Percentiles rank a stretch among this genome's conserved stretches.
Conservation (phyloP, 2,113 vertebrate species). For the Phyllostomus discolor region DNA sequence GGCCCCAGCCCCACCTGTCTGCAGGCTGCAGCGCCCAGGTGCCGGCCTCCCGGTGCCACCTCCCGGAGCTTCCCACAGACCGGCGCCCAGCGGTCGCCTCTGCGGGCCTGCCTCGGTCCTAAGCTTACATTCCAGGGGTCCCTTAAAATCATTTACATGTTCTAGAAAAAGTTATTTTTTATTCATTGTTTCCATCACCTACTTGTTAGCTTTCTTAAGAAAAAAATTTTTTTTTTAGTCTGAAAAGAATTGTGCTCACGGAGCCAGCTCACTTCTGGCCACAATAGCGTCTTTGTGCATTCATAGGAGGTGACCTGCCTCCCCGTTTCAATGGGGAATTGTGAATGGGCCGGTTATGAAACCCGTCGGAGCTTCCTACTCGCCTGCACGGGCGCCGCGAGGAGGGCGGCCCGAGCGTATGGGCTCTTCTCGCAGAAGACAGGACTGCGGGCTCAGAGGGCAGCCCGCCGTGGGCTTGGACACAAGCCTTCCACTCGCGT, state of each 20-base stretch:
- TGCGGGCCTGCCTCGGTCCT: conserved; percentile 68
- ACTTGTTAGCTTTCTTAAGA: conserved; percentile 69
- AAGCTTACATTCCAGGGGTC: conserved; percentile 62
- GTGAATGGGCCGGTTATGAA: conserved; percentile 77
- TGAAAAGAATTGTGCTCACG: conserved; percentile 61
- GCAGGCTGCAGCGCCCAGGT: conserved; percentile 74
- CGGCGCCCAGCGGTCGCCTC: conserved; percentile 65
- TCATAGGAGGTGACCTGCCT: conserved; percentile 76
- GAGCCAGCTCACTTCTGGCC: conserved; percentile 66
- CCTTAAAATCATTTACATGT: conserved; percentile 74
- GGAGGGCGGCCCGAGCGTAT: conserved; percentile 10
- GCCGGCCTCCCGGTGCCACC: conserved; percentile 75
- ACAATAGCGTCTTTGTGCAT: conserved; percentile 75
- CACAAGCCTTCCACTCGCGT: not conserved
- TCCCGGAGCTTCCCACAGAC: conserved; percentile 72
- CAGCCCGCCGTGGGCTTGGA: not conserved
- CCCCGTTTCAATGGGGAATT: conserved; percentile 62
- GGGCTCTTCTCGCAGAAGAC: conserved; percentile 45
- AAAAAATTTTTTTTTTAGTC: conserved; percentile 72
- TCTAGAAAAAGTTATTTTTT: conserved; percentile 76
- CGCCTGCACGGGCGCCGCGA: conserved; percentile 47
- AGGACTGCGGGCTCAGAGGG: not conserved
- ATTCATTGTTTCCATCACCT: conserved; percentile 69
- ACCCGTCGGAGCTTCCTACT: conserved; percentile 64
- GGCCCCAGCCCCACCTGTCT: conserved; percentile 77